These are phyloP conservation scores for Florisuga fusca DNA, from an alignment of 2,797 vertebrate species.

Conservation along the genomic window DNA sequence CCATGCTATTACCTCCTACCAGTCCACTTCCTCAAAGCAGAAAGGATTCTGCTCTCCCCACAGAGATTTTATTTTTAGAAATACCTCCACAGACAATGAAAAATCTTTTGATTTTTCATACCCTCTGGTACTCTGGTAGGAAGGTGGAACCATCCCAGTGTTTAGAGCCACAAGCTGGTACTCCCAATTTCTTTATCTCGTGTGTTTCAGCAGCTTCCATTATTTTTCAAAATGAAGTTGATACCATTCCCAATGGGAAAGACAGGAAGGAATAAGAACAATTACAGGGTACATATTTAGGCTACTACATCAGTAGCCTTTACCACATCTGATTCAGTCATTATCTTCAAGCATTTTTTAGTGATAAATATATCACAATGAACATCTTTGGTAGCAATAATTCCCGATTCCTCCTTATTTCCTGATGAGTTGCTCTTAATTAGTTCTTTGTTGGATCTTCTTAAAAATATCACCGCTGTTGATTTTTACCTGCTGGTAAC, in stretches of 20 bases:
- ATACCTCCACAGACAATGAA: background rate
- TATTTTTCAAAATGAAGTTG: slow-evolving; percentile 4
- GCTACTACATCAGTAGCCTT: background rate
- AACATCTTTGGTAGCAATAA: background rate
- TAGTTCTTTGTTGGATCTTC: background rate
- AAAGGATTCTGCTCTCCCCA: background rate
- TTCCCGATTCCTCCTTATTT: background rate
- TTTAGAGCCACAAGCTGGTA: background rate
- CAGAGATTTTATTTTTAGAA: slow-evolving; percentile 4
- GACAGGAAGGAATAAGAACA: background rate
- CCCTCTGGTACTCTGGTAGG: background rate
- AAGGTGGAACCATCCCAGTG: background rate
- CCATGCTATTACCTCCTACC: background rate
- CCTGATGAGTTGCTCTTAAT: background rate
- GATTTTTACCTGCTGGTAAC: background rate
- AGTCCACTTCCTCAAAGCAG: background rate
- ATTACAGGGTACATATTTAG: background rate
- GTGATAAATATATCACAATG: background rate
- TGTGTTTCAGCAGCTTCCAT: background rate
- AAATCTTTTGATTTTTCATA: background rate
- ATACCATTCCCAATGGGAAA: background rate
- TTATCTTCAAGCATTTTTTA: background rate
- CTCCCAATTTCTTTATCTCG: background rate
- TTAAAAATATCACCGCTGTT: background rate
- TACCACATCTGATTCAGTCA: background rate